phyloP scores from a whole-genome alignment of 2,888 invertebrate species.

The Sesia bembeciformis region DNA sequence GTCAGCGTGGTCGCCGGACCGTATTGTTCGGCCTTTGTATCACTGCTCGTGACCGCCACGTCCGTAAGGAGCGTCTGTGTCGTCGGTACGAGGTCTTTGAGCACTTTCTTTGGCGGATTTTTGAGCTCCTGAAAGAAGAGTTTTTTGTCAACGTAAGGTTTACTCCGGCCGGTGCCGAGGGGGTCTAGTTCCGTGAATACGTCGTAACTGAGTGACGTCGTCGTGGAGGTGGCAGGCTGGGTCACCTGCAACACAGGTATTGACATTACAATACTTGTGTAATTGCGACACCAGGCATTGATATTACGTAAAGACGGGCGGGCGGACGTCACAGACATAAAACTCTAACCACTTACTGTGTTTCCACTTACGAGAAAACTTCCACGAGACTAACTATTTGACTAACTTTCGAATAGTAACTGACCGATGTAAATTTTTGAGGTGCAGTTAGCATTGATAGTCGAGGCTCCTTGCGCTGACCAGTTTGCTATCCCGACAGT shows the following conservation, averaged over 20 bases:
- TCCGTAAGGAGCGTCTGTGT: slow-evolving; percentile 51
- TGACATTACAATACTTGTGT: slow-evolving; percentile 22
- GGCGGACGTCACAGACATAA: neutral
- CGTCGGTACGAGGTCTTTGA: slow-evolving; percentile 85
- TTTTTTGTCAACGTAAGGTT: slow-evolving; percentile 95
- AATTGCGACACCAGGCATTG: neutral
- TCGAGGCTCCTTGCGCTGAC: no score
- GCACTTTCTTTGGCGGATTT: slow-evolving; percentile 93
- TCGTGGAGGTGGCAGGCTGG: slow-evolving; percentile 46
- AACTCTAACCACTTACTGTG: neutral
- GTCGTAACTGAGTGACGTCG: slow-evolving; percentile 76
- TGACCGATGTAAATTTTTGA: no score
- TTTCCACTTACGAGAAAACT: no score
- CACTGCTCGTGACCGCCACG: slow-evolving; percentile 33
- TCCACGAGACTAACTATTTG: no score
- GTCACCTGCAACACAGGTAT: slow-evolving; percentile 63
- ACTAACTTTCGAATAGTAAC: no score
- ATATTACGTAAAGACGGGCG: neutral
- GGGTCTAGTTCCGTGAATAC: slow-evolving; percentile 96
- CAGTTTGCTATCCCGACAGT: no score
- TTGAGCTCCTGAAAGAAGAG: slow-evolving; percentile 97
- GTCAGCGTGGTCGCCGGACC: slow-evolving; percentile 63
- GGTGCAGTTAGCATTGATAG: no score
- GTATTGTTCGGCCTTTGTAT: slow-evolving; percentile 39
- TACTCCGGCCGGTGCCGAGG: slow-evolving; percentile 91